These are phyloP conservation scores for Allobates femoralis DNA, from an alignment of 2,797 vertebrate species.

Conservation along the genomic window DNA sequence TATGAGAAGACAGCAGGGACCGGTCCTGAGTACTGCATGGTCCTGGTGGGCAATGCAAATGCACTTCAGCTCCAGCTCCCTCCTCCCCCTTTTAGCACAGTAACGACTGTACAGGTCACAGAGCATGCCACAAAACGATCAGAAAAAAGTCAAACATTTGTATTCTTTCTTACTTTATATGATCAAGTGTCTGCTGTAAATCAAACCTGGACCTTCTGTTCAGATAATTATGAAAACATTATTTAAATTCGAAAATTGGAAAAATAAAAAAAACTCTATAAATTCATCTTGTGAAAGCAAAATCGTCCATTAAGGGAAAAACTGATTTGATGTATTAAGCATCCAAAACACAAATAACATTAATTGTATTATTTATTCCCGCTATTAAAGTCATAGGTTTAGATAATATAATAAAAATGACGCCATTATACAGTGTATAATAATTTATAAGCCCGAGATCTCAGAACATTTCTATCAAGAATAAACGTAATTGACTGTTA, in stretches of 20 bases:
- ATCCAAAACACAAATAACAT: neutral
- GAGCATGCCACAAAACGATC: no score
- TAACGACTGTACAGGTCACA: no score
- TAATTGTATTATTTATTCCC: neutral
- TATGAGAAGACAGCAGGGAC: no score
- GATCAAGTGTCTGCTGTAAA: neutral
- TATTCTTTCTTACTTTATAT: neutral
- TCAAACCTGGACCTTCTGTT: neutral
- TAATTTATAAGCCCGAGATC: slow-evolving; percentile 25
- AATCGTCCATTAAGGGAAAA: neutral
- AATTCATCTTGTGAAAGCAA: neutral
- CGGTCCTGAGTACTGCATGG: no score
- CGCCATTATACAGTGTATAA: neutral
- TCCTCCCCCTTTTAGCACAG: no score
- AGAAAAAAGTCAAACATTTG: no score
- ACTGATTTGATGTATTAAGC: neutral
- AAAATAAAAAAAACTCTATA: neutral
- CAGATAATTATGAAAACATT: neutral
- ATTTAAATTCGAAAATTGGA: neutral
- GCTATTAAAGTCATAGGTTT: neutral
- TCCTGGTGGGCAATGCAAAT: no score
- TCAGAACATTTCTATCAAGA: slow-evolving; percentile 27
- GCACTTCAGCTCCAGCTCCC: no score
- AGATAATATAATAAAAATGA: neutral
- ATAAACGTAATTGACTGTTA: slow-evolving; percentile 35